These are phyloP conservation scores for Anguilla anguilla DNA, from an alignment of 2,797 vertebrate genomes.

Conservation along the genomic window DNA sequence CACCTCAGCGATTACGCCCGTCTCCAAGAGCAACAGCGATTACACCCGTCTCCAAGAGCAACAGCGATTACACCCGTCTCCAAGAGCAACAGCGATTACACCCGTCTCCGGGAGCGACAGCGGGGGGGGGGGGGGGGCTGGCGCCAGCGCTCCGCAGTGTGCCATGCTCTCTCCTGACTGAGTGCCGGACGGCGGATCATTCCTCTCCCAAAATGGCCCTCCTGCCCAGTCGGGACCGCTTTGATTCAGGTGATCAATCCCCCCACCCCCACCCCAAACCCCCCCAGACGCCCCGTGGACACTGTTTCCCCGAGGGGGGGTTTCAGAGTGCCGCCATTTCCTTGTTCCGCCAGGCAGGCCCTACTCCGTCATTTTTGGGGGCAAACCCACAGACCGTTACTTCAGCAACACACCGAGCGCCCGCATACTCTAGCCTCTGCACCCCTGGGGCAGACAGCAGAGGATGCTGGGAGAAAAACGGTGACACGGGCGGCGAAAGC, in stretches of 20 bases:
- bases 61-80: too few relatives aligned
- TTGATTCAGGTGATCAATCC: conserved; percentile 8
- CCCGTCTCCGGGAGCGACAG: too few relatives aligned
- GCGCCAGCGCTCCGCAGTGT: not conserved
- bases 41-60: too few relatives aligned
- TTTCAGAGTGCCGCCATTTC: too few relatives aligned
- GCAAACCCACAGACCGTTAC: not conserved
- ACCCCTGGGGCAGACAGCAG: not conserved
- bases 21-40: not conserved
- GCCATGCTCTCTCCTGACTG: not conserved
- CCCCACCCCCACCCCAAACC: not conserved
- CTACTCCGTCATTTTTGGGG: not conserved
- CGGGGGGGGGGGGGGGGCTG: not conserved
- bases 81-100: too few relatives aligned
- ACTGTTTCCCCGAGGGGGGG: not conserved
- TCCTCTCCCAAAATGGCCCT: conserved; percentile 2
- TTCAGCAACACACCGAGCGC: not conserved
- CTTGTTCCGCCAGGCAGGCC: too few relatives aligned
- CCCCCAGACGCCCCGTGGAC: not conserved
- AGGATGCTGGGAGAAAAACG: not conserved
- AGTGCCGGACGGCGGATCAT: not conserved
- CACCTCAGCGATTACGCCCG: not conserved
- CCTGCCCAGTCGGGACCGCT: not conserved
- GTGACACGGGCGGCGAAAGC: not conserved
- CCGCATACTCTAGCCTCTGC: not conserved